phyloP scores from a whole-genome alignment of 2,113 vertebrate species.

The Carassius auratus region DNA sequence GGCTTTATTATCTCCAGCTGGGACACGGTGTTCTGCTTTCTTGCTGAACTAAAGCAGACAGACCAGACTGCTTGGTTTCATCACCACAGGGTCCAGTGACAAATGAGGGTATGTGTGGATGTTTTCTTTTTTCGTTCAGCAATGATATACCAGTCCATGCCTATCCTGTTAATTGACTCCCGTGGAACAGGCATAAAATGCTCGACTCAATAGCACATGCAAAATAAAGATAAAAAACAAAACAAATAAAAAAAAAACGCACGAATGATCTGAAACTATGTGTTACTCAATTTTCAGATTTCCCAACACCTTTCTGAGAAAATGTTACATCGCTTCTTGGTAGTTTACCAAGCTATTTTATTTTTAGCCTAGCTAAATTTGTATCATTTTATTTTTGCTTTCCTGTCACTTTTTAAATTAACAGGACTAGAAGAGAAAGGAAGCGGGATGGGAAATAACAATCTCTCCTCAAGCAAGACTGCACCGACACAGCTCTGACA shows the following conservation, averaged over 20 bases:
- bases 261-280: neutral
- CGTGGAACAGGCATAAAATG: neutral
- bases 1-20: conserved; percentile 77
- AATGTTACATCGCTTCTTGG: neutral
- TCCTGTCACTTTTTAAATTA: conserved; percentile 6
- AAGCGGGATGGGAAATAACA: neutral
- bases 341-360: neutral
- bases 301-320: neutral
- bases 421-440: neutral
- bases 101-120: neutral
- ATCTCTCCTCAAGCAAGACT: neutral
- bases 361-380: neutral
- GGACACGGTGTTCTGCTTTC: conserved; percentile 74
- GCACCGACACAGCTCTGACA: neutral
- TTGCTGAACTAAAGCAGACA: conserved; percentile 54
- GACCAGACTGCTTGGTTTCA: conserved; percentile 65
- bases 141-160: neutral
- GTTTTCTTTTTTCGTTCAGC: neutral
- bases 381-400: neutral
- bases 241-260: neutral
- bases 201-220: neutral
- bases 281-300: neutral
- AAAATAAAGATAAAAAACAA: neutral
- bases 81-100: conserved; percentile 56
- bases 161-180: neutral